Evolutionary conservation across 30 jellyfish, hydroid and myxozoan genomes (phyloP).

Genomic region (Cassiopea andromeda): DNA sequence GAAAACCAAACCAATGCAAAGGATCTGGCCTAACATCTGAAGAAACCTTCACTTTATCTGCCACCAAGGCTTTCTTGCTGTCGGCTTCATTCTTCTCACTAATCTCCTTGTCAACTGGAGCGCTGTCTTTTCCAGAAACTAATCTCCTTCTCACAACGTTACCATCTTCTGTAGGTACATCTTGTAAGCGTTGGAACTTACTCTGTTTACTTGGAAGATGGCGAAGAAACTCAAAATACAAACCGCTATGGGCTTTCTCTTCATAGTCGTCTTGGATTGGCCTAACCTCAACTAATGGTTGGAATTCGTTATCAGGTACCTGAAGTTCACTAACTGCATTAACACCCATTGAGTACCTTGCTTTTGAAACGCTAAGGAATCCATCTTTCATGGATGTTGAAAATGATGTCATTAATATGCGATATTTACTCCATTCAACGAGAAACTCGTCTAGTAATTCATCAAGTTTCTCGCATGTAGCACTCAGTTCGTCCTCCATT

Average conservation of each 20-base stretch:
- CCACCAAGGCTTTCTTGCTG: not conserved
- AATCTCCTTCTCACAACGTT: constrained; percentile 3
- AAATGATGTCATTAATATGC: not conserved
- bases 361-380: constrained; percentile 48
- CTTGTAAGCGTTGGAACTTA: not conserved
- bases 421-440: constrained; percentile 36
- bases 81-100: not conserved
- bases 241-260: not conserved
- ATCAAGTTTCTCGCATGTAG: constrained; percentile 29
- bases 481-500: constrained; percentile 53
- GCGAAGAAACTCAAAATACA: not conserved
- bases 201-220: not conserved
- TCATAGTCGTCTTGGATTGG: not conserved
- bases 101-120: not conserved
- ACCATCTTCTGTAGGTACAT: not conserved
- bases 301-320: constrained; percentile 66
- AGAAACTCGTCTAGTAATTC: constrained; percentile 30
- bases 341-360: constrained; percentile 68
- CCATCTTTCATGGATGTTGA: constrained; percentile 52
- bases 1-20: constrained; percentile 74
- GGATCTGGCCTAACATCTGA: constrained; percentile 44
- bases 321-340: constrained; percentile 65
- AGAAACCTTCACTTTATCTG: not conserved
- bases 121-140: not conserved
- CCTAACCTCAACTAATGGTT: constrained; percentile 28